Evolutionary conservation across 2,797 vertebrate genomes (phyloP).

Genomic region (Hephaestus fuliginosus): DNA sequence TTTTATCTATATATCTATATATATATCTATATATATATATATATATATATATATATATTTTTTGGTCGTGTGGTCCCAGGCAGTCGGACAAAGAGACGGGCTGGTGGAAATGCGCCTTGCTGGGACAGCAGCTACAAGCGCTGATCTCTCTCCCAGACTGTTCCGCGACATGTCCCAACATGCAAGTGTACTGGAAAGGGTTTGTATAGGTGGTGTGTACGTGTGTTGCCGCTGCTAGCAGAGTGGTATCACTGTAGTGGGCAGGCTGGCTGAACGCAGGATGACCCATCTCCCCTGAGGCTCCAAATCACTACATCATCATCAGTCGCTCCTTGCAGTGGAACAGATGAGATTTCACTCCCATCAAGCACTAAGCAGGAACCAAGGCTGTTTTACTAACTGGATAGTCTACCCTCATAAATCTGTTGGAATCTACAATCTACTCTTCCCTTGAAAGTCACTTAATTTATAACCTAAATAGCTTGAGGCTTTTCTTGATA

Average conservation of each 20-base stretch:
- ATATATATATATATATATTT: constrained; percentile 2
- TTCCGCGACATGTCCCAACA: constrained; percentile 67
- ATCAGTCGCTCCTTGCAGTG: constrained; percentile 82
- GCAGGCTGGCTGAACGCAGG: constrained; percentile 80
- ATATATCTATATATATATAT: too few species aligned
- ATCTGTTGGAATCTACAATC: constrained; percentile 59
- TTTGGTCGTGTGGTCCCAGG: constrained; percentile 5
- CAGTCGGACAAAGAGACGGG: constrained; percentile 51
- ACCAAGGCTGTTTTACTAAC: constrained; percentile 73
- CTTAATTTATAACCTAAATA: constrained; percentile 44
- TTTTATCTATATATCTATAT: too few species aligned
- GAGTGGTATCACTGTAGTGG: constrained; percentile 62
- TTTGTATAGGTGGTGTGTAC: constrained; percentile 42
- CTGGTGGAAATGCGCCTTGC: constrained; percentile 49
- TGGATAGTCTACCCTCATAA: constrained; percentile 64
- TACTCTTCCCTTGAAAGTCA: constrained; percentile 47
- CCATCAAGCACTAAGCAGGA: constrained; percentile 67
- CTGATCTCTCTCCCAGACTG: constrained; percentile 40
- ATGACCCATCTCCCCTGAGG: constrained; percentile 86
- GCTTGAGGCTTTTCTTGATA: constrained; percentile 16
- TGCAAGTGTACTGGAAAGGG: constrained; percentile 46
- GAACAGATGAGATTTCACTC: constrained; percentile 83
- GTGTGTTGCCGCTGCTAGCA: constrained; percentile 53
- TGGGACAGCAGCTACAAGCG: constrained; percentile 48
- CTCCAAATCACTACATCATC: constrained; percentile 85